These are phyloP conservation scores for Papilio machaon DNA, from an alignment of 1,140 invertebrate species.

Conservation along the genomic window DNA sequence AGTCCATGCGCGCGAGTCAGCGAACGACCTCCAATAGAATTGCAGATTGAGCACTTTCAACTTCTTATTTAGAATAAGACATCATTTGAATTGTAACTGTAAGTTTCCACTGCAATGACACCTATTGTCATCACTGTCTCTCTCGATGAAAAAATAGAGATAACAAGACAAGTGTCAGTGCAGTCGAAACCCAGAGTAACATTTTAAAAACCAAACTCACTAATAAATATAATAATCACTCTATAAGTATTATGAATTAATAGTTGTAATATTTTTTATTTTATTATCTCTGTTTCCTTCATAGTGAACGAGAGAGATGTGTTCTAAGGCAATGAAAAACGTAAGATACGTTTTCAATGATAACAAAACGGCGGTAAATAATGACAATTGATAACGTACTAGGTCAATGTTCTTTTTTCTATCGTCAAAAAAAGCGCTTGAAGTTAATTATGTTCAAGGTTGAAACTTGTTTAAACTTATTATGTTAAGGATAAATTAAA, in stretches of 20 bases:
- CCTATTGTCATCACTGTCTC: too few relatives aligned
- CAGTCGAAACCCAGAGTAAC: too few relatives aligned
- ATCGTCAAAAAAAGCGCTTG: background rate
- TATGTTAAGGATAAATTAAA: background rate
- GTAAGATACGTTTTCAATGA: background rate
- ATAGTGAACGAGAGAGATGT: too few relatives aligned
- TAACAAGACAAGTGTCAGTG: too few relatives aligned
- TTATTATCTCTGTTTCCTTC: background rate
- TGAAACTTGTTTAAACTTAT: background rate
- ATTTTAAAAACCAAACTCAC: too few relatives aligned
- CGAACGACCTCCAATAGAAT: slow-evolving; percentile 54
- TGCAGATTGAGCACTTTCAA: slow-evolving; percentile 43
- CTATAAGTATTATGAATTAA: too few relatives aligned
- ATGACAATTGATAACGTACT: background rate
- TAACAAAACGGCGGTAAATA: background rate
- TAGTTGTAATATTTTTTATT: too few relatives aligned
- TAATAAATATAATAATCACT: too few relatives aligned
- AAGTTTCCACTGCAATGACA: background rate
- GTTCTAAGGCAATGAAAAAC: background rate
- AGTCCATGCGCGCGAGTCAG: slow-evolving; percentile 48
- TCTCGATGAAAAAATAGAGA: too few relatives aligned
- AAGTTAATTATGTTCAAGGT: background rate
- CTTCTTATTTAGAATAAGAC: slow-evolving; percentile 1
- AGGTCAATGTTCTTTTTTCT: background rate
- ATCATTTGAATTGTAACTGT: background rate